These are phyloP conservation scores for Agapornis roseicollis DNA, from an alignment of 2,113 vertebrate species.

Conservation along the genomic window DNA sequence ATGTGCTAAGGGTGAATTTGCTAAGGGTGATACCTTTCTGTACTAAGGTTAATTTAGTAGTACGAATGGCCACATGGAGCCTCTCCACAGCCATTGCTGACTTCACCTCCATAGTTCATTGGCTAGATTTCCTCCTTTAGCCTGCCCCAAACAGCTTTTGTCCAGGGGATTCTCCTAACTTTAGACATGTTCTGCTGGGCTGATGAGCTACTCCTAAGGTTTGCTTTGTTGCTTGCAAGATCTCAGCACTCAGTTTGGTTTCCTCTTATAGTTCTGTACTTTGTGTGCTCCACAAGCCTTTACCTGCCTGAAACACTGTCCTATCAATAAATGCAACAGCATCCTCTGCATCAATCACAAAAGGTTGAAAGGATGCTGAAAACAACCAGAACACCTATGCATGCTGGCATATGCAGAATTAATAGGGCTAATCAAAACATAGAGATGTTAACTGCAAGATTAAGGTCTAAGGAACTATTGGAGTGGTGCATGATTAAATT, in stretches of 20 bases:
- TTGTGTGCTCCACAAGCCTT: not conserved
- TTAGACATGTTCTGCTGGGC: not conserved
- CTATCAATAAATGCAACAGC: not conserved
- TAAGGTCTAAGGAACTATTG: not conserved
- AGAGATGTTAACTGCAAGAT: not conserved
- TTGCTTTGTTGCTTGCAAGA: not conserved
- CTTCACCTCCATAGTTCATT: not conserved
- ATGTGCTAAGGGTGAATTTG: not conserved
- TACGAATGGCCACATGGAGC: not conserved
- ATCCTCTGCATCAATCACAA: not conserved
- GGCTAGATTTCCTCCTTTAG: not conserved
- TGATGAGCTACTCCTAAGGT: not conserved
- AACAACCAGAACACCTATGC: not conserved
- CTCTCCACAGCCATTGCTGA: not conserved
- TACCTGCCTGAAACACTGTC: not conserved
- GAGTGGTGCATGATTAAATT: not conserved
- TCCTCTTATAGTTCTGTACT: not conserved
- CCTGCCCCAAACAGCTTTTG: not conserved
- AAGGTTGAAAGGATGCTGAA: not conserved
- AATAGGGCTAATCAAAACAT: not conserved
- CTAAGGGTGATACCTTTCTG: not conserved
- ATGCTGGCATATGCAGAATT: not conserved
- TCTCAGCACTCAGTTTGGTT: not conserved
- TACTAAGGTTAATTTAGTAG: not conserved
- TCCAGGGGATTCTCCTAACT: not conserved